These are phyloP conservation scores for Anser cygnoides DNA, from an alignment of 2,113 vertebrate species.

Conservation along the genomic window DNA sequence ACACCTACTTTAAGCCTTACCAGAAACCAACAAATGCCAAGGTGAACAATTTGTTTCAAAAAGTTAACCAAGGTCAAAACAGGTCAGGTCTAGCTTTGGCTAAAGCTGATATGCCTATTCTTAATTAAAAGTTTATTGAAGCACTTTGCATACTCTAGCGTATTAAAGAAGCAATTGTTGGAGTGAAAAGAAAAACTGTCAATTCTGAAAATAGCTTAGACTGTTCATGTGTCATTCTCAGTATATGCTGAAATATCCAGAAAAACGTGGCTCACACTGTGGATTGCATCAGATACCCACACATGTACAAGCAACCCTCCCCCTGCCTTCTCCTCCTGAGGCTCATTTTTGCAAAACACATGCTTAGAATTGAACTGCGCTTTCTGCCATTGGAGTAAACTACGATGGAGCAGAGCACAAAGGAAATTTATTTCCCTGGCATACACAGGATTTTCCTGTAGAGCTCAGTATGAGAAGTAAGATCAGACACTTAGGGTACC, in stretches of 20 bases:
- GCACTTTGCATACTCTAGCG: conserved; percentile 31
- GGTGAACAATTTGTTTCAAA: background rate
- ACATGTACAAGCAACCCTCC: background rate
- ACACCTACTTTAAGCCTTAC: background rate
- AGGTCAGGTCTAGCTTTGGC: background rate
- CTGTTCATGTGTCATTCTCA: conserved; percentile 43
- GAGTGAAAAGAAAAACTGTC: conserved; percentile 52
- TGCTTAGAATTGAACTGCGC: background rate
- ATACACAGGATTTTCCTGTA: background rate
- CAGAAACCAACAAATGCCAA: background rate
- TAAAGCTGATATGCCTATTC: background rate
- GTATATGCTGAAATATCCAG: conserved; percentile 32
- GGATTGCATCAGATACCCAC: conserved; percentile 16
- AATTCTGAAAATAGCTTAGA: conserved; percentile 60
- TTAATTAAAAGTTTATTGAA: conserved; percentile 58
- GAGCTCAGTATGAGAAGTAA: background rate
- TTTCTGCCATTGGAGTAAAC: conserved; percentile 21
- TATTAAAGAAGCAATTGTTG: conserved; percentile 48
- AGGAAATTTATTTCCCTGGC: background rate
- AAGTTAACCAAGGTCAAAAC: background rate
- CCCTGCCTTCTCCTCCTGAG: background rate
- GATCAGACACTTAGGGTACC: background rate
- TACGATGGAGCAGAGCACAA: conserved; percentile 5
- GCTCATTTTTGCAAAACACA: conserved; percentile 23
- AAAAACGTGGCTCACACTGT: conserved; percentile 36